Evolutionary conservation across 2,797 vertebrate genomes (phyloP).

Genomic region (Serranus cabrilla): DNA sequence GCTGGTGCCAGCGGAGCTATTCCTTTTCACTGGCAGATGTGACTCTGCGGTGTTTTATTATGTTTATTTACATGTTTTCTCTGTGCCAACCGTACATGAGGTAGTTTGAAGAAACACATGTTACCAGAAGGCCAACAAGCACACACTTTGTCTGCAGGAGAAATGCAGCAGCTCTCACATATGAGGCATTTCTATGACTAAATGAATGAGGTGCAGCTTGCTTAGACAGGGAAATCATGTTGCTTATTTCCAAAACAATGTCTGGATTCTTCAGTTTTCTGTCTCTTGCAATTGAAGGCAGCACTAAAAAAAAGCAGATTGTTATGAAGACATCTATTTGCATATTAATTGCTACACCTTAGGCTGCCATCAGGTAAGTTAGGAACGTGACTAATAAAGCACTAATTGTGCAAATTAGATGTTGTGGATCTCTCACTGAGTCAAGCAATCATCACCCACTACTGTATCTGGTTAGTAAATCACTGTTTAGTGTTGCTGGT

Average conservation of each 20-base stretch:
- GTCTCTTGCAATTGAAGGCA: constrained; percentile 9
- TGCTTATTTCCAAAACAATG: constrained; percentile 18
- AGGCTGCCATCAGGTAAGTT: constrained; percentile 47
- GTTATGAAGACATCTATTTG: constrained; percentile 24
- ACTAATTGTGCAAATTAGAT: constrained; percentile 69
- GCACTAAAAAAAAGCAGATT: constrained; percentile 3
- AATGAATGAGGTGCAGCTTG: constrained; percentile 50
- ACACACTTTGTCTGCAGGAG: constrained; percentile 70
- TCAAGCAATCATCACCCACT: constrained; percentile 54
- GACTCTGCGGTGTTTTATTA: constrained; percentile 76
- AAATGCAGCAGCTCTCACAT: constrained; percentile 48
- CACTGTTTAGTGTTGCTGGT: constrained; percentile 44
- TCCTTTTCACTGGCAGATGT: constrained; percentile 81
- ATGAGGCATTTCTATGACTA: constrained; percentile 23
- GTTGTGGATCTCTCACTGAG: constrained; percentile 60
- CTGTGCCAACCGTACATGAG: constrained; percentile 59
- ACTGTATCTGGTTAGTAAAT: constrained; percentile 57
- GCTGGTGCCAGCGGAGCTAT: constrained; percentile 69
- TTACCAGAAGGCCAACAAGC: constrained; percentile 58
- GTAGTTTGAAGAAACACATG: constrained; percentile 72
- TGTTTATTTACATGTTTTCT: constrained; percentile 81
- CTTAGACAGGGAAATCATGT: constrained; percentile 24
- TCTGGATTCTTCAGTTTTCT: constrained; percentile 1
- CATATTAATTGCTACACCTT: constrained; percentile 45
- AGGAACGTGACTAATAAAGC: constrained; percentile 61